Percentiles rank a stretch among this genome's conserved stretches.
phyloP scores from a whole-genome alignment of 2,113 vertebrate genomes.

The Equus przewalskii region DNA sequence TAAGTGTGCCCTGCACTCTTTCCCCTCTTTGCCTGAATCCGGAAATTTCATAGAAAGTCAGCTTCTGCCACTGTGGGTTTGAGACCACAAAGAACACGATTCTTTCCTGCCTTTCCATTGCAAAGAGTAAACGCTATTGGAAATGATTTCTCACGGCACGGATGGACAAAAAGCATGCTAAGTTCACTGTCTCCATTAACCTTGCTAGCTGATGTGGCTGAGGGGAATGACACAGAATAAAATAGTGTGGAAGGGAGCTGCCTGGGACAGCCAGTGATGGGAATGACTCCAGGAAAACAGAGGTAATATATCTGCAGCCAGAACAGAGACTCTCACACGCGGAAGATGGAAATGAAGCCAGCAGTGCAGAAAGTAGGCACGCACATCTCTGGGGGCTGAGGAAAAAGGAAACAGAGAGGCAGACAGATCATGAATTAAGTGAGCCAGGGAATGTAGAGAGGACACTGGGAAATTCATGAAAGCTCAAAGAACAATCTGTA shows the following conservation, averaged over 20 bases:
- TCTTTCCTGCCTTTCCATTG: conserved; percentile 9
- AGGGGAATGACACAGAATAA: background rate
- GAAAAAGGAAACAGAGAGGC: background rate
- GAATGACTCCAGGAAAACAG: background rate
- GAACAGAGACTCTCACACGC: background rate
- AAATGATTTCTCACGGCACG: background rate
- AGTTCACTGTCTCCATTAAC: background rate
- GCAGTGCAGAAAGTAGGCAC: background rate
- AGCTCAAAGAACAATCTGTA: background rate
- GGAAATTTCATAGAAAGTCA: background rate
- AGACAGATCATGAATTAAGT: background rate
- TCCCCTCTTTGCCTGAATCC: background rate
- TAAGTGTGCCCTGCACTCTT: background rate
- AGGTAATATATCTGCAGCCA: background rate
- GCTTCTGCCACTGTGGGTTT: background rate
- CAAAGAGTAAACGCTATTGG: background rate
- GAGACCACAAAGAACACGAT: background rate
- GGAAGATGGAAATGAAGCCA: background rate
- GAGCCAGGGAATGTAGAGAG: background rate
- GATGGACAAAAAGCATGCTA: conserved; percentile 12
- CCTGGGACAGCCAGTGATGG: background rate
- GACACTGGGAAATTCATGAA: background rate
- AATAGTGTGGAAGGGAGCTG: background rate
- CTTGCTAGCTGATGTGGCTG: background rate
- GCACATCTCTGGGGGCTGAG: background rate